Evolutionary conservation across 2,113 vertebrate genomes (phyloP).

Genomic region (Gobiocypris rarus): DNA sequence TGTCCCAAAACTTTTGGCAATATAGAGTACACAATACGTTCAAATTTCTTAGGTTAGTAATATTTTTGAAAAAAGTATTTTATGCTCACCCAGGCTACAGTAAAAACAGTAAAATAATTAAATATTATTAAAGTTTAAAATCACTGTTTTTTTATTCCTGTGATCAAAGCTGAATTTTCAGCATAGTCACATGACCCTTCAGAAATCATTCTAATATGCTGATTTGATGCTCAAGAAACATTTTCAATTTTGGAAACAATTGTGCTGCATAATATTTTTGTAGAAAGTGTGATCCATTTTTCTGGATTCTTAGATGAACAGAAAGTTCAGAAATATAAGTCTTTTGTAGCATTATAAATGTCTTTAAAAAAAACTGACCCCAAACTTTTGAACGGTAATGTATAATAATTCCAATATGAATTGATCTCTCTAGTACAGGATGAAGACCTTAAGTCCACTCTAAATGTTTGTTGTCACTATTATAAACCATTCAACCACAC

Average conservation of each 20-base stretch:
- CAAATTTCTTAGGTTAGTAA: neutral
- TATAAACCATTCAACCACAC: conserved; percentile 11
- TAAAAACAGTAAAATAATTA: neutral
- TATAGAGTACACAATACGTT: too few relatives aligned
- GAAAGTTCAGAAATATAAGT: neutral
- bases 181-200: too few relatives aligned
- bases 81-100: neutral
- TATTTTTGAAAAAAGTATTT: neutral
- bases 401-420: neutral
- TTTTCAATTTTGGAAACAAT: neutral
- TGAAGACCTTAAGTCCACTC: neutral
- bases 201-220: too few relatives aligned
- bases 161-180: too few relatives aligned
- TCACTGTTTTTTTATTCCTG: too few relatives aligned
- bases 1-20: too few relatives aligned
- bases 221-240: neutral
- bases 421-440: neutral
- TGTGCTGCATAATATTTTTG: neutral
- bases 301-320: neutral
- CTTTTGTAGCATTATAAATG: neutral
- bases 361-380: neutral
- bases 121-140: neutral
- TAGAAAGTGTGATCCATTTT: too few relatives aligned
- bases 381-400: neutral
- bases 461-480: neutral